Percentiles rank a stretch among this genome's conserved stretches.
Evolutionary conservation across 2,888 invertebrate genomes (phyloP).

Genomic region (Lampropteryx suffumata): DNA sequence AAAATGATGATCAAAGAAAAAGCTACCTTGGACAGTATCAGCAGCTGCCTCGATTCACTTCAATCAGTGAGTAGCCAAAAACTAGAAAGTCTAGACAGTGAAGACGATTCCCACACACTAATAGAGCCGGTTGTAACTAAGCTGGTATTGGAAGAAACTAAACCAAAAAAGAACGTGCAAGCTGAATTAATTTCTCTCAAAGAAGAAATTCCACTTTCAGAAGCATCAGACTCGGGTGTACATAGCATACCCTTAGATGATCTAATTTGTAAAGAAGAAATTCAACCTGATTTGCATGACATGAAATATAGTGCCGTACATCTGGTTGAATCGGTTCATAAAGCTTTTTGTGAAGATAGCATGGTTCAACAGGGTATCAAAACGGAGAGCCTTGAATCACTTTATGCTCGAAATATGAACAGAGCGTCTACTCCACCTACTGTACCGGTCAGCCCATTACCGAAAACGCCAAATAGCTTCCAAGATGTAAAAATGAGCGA

Average conservation of each 20-base stretch:
- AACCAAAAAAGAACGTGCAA: constrained; percentile 25
- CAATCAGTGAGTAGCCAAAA: constrained; percentile 42
- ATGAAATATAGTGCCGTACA: constrained; percentile 51
- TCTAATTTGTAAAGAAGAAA: constrained; percentile 27
- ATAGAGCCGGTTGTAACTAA: constrained; percentile 37
- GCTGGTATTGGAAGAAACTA: constrained; percentile 23
- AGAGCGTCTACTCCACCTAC: constrained; percentile 86
- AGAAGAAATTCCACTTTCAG: constrained; percentile 52
- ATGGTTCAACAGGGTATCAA: constrained; percentile 73
- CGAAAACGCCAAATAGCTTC: constrained; percentile 62
- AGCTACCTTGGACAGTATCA: constrained; percentile 28
- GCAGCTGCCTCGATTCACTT: constrained; percentile 37
- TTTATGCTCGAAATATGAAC: constrained; percentile 46
- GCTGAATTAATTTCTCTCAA: constrained; percentile 43
- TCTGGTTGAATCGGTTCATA: constrained; percentile 65
- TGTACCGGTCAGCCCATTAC: constrained; percentile 86
- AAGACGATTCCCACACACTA: constrained; percentile 42
- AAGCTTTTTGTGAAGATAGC: constrained; percentile 63
- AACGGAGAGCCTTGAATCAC: constrained; percentile 58
- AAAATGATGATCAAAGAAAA: constrained; percentile 29
- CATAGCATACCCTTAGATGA: constrained; percentile 58
- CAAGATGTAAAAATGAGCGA: constrained; percentile 69
- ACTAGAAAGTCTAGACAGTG: constrained; percentile 31
- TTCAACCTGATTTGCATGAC: constrained; percentile 31
- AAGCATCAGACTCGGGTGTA: constrained; percentile 57